Base-by-base conservation (phyloP, 2,113 vertebrate genomes). In the Choloepus hoffmanni region DNA sequence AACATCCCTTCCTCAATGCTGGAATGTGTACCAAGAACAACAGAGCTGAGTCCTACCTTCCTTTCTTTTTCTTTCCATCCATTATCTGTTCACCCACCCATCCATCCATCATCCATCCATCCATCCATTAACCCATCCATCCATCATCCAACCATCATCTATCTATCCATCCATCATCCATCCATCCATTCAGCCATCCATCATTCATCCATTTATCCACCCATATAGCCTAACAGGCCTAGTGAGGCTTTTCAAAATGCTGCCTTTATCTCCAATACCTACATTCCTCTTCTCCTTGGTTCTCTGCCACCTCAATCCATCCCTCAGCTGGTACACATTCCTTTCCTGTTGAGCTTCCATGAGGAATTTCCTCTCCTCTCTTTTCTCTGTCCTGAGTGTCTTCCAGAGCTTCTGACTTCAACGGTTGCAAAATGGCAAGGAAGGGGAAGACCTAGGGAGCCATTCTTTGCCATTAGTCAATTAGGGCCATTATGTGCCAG, bases 1-100 rank as follows among this genome's bases (percentile, higher is more conserved):
- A 50, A 48, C 9, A 7, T 43, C 58, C 73, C 43, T 9, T 62
- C 81, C 43, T 23, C 43, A 28, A 26, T 16, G 40, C 79, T 84
- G 33, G 36, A n/a, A 18, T 12, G 10, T 48, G 21, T 53, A 36
- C 36, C 55, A 40, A 16, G 45, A 78, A n/a, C 23, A 65, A 43
- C 26, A 16, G 30, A 36, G 16, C 33, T 8, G 21, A 36, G 50
- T 24, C 11, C 24, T 63, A 5, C 15, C 26, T 74, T 92, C 72
- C 74, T 72, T 95, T 45, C 36, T 92, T 30, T 53, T 81, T 91
- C 62, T n/a, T 2, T 26, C 45, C 33, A 19, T n/a, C 30, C 6
- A 5, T 28, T 8, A 55, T 28, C 19, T 0, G 67, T 1, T 43
- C 40, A 50, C 0, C 10, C 0, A 13, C 24, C 28, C 21, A 14